A percentile compares a stretch with the other conserved stretches of the same genome.
Conservation (phyloP, 2,888 invertebrate genomes). For the Dryococelus australis region DNA sequence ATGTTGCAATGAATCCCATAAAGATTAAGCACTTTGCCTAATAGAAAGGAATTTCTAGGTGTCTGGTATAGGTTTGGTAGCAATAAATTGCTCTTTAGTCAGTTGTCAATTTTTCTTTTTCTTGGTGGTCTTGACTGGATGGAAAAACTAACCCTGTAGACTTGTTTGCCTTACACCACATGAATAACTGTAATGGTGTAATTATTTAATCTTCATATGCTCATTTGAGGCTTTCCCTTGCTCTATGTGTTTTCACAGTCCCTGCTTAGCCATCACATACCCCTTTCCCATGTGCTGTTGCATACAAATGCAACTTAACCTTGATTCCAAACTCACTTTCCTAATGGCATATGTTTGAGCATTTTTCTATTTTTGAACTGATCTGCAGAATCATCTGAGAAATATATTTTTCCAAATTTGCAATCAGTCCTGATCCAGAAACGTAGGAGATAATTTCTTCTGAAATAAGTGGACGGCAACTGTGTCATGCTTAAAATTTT, state of each 20-base stretch:
- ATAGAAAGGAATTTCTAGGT: background rate
- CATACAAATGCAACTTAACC: background rate
- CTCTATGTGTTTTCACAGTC: background rate
- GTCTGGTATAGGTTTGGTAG: conserved; percentile 22
- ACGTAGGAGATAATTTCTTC: background rate
- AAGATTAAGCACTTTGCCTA: too few species aligned
- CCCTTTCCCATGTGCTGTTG: background rate
- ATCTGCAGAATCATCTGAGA: background rate
- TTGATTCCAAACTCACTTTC: too few species aligned
- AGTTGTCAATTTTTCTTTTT: background rate
- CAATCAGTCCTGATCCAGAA: background rate
- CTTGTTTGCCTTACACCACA: background rate
- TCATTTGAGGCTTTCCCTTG: background rate
- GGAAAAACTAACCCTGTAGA: background rate
- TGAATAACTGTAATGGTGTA: background rate
- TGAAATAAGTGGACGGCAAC: background rate
- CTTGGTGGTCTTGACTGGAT: background rate
- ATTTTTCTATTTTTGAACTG: background rate
- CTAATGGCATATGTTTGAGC: too few species aligned
- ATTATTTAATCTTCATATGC: background rate
- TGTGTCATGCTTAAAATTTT: too few species aligned
- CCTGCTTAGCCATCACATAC: background rate
- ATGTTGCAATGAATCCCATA: too few species aligned
- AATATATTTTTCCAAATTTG: background rate
- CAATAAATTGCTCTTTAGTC: background rate